A percentile compares a stretch with the other conserved stretches of the same genome.
These are phyloP conservation scores for Clangula hyemalis DNA, from an alignment of 2,797 vertebrate genomes.

Conservation along the genomic window DNA sequence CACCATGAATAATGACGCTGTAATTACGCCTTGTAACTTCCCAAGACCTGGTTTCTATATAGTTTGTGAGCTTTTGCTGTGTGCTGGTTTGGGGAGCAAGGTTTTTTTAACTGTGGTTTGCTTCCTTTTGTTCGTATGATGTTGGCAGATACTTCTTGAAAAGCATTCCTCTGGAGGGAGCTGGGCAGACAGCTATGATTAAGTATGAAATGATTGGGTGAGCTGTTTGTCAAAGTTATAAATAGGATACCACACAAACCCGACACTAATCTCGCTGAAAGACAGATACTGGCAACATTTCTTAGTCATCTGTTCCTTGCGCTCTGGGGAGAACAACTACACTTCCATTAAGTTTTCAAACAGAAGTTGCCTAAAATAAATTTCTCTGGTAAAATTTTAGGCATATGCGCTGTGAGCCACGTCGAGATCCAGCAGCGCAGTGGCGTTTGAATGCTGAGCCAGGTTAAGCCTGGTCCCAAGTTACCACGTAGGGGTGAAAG, in stretches of 20 bases:
- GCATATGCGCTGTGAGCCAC: background rate
- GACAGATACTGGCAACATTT: constrained; percentile 70
- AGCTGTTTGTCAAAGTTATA: constrained; percentile 74
- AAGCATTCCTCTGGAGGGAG: constrained; percentile 53
- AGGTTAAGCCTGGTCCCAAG: background rate
- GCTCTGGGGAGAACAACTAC: constrained; percentile 50
- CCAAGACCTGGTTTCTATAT: constrained; percentile 25
- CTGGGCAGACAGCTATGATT: constrained; percentile 72
- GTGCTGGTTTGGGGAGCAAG: constrained; percentile 34
- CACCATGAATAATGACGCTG: background rate
- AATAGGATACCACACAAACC: constrained; percentile 74
- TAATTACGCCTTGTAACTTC: constrained; percentile 58
- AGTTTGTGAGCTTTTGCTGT: background rate
- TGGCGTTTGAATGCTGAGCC: background rate
- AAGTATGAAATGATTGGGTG: constrained; percentile 73
- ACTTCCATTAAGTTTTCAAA: constrained; percentile 70
- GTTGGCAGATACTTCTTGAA: constrained; percentile 55
- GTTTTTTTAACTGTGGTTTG: constrained; percentile 39
- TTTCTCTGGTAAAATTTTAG: constrained; percentile 39
- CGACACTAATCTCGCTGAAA: constrained; percentile 63
- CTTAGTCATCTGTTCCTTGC: constrained; percentile 65
- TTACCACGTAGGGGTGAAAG: background rate
- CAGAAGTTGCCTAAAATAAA: constrained; percentile 64
- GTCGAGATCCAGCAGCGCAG: background rate
- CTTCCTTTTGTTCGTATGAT: constrained; percentile 47